Base-by-base conservation (phyloP, 2,113 vertebrate species). In the Ascaphus truei region DNA sequence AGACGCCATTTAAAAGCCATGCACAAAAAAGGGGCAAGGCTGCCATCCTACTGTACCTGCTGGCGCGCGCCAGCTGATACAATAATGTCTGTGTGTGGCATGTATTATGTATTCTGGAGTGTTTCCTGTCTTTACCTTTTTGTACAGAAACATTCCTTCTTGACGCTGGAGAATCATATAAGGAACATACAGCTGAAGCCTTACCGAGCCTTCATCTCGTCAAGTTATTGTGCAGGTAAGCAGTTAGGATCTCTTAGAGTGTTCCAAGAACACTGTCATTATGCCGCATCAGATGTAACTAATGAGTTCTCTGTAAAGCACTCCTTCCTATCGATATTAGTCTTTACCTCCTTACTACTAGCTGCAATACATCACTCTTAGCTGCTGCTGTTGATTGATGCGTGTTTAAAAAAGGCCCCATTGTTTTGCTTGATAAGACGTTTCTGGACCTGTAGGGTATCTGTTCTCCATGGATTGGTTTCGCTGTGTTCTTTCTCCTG, bases 161-260 rank as follows among this genome's bases (percentile, higher is more conserved):
- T n/a, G n/a, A n/a, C n/a, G n/a, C n/a, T n/a, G n/a, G n/a, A n/a
- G n/a, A n/a, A n/a, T 7, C 11, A 34, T 8, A 34, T 34, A 34
- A 43, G 18, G 4, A 16, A 6, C 13, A 43, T 16, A 8, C 16
- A 12, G 15, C 37, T 27, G 39, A 45, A 34, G 25, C 61, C 61
- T 22, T 7, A 18, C 27, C n/a, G 18, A 22, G 29, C 18, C 62
- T 52, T 18, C n/a, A 25, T 36, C 50, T 23, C 62, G 29, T 65
- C 62, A 41, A 39, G 51, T 27, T 67, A 67, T 67, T 67, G 63
- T 67, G 22, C 52, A 67, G 63, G 51, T 67, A 67, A 67, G 63
- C 63, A 67, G 36, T 31, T 25, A 13, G 50, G 50, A 53, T 31
- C 22, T 67, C 45, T 47, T 9, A 6, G 50, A 50, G 9, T 27